Base-by-base conservation (phyloP, 2,888 invertebrate species). In the Hetaerina titia region DNA sequence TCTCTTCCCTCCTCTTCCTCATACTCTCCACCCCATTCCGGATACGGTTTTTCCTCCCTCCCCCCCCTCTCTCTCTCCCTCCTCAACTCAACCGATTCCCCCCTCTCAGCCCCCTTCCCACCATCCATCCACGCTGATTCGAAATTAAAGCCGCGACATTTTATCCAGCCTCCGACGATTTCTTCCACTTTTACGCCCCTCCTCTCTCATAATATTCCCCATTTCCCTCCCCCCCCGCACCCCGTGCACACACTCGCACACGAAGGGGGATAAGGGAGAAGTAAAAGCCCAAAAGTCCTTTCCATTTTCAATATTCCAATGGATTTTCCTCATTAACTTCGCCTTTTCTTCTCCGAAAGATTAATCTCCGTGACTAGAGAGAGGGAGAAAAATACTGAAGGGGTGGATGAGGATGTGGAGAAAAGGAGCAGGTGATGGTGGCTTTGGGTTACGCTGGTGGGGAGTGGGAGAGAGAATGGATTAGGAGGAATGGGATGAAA, bases 261-360 rank as follows among this genome's bases (percentile, higher is more conserved):
- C 45, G 1, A 11, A 11, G 11, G 22, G 81, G 81, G 81, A 81
- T 0, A 25, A 31, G 81, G 45, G 7, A 81, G 31, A 81, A 45
- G 81, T 81, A 81, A 81, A 81, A 81, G 31, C 31, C 22, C 81
- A 81, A 81, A 25, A 31, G 25, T 81, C 92, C 17, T 92, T 69
- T 92, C 56, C 92, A 92, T 69, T 92, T 92, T 92, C 92, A 69
- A 92, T 92, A 69, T 92, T 92, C 92, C 64, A 56, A 92, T 69
- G 92, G 69, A 64, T 92, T 92, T 92, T 74, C 63, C 92, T 92
- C 92, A 57, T 69, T 92, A 90, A 90, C 90, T 90, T 64, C 90
- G 64, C 69, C 92, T 92, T 74, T 92, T 57, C 64, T 90, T 90
- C 90, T 22, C 45, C 22, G 69, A 25, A 69, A 57, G 92, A 58